phyloP scores from a whole-genome alignment of 2,888 invertebrate species.

The Acleris holmiana region DNA sequence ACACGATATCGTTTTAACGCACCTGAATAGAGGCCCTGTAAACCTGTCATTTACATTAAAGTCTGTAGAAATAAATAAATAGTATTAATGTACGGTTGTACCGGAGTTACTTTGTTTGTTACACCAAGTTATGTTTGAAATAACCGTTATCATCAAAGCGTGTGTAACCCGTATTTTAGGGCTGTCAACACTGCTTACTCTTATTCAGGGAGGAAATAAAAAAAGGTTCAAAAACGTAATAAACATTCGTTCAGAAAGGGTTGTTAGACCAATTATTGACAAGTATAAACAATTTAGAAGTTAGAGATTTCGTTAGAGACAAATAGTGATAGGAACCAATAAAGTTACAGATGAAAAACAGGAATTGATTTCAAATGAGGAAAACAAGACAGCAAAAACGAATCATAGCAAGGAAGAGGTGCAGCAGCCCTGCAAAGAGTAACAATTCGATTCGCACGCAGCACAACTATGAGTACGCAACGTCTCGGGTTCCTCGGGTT shows the following conservation, averaged over 20 bases:
- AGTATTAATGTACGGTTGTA: constrained; percentile 14
- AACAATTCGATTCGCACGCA: constrained; percentile 68
- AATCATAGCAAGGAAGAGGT: constrained; percentile 3
- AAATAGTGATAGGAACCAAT: too few relatives aligned
- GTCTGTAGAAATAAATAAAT: constrained; percentile 13
- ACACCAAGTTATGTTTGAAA: constrained; percentile 24
- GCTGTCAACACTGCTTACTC: not conserved
- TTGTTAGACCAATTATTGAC: too few relatives aligned
- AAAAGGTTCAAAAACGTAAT: too few relatives aligned
- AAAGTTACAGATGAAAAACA: not conserved
- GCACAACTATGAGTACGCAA: constrained; percentile 48
- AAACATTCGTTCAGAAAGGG: too few relatives aligned
- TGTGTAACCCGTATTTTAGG: constrained; percentile 21
- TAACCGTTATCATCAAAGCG: constrained; percentile 29
- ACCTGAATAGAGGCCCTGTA: too few relatives aligned
- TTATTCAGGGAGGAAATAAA: not conserved
- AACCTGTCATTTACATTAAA: constrained; percentile 19
- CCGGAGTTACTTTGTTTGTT: constrained; percentile 21
- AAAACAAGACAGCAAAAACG: constrained; percentile 5
- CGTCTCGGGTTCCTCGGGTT: constrained; percentile 59
- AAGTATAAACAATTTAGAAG: too few relatives aligned
- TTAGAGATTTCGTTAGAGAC: too few relatives aligned
- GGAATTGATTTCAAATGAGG: constrained; percentile 2
- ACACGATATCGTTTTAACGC: too few relatives aligned
- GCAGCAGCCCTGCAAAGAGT: constrained; percentile 34